Evolutionary conservation across 2,888 invertebrate genomes (phyloP).

Genomic region (Eupeodes luniger): DNA sequence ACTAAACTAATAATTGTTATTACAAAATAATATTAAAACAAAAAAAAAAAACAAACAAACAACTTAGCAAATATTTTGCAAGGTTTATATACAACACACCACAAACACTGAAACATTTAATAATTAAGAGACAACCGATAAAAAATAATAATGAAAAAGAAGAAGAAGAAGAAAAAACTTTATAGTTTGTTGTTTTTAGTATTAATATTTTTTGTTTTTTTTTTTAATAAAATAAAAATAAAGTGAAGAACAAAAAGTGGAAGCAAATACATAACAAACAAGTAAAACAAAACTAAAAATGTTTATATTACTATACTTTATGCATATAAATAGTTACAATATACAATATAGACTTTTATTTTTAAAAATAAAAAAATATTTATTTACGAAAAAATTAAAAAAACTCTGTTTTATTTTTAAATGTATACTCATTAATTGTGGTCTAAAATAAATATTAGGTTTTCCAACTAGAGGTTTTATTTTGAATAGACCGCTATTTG

Average conservation of each 20-base stretch:
- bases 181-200: slow-evolving; percentile 54
- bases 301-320: slow-evolving; percentile 69
- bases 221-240: slow-evolving; percentile 17
- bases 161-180: neutral
- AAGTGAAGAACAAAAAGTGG: slow-evolving; percentile 24
- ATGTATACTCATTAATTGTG: no score
- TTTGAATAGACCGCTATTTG: no score
- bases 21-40: neutral
- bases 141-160: slow-evolving; percentile 37
- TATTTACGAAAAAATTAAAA: slow-evolving; percentile 63
- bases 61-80: slow-evolving; percentile 64
- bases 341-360: slow-evolving; percentile 75
- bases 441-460: no score
- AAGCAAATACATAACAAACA: slow-evolving; percentile 48
- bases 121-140: slow-evolving; percentile 36
- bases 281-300: slow-evolving; percentile 53
- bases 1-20: slow-evolving; percentile 57
- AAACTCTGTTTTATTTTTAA: neutral
- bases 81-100: slow-evolving; percentile 72
- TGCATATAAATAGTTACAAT: slow-evolving; percentile 73
- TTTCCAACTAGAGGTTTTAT: no score
- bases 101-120: slow-evolving; percentile 66
- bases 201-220: slow-evolving; percentile 53
- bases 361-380: slow-evolving; percentile 72
- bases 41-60: slow-evolving; percentile 16